phyloP scores from a whole-genome alignment of 2,113 vertebrate genomes.

The Gymnorhina tibicen region DNA sequence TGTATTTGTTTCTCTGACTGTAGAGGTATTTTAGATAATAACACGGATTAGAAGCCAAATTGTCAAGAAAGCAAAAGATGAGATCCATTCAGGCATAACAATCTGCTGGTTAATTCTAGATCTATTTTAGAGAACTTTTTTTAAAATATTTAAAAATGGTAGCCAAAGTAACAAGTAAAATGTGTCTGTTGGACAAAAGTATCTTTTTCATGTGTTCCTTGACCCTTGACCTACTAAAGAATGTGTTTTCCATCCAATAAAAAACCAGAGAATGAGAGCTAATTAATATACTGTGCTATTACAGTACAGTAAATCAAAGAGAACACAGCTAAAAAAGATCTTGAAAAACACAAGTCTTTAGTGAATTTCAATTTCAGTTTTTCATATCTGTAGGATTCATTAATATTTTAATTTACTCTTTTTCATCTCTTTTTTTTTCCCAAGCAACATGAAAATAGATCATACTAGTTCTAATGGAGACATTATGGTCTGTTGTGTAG shows the following conservation, averaged over 20 bases:
- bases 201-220: neutral
- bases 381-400: neutral
- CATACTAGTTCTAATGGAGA: neutral
- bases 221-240: neutral
- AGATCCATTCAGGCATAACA: neutral
- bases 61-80: neutral
- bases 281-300: neutral
- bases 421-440: neutral
- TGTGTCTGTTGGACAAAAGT: neutral
- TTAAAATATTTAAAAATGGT: neutral
- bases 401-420: neutral
- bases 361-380: neutral
- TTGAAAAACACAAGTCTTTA: neutral
- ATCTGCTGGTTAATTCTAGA: neutral
- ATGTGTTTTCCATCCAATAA: neutral
- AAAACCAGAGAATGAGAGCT: neutral
- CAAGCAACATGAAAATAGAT: neutral
- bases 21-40: neutral
- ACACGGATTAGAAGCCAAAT: neutral
- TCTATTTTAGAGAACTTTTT: neutral
- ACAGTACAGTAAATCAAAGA: neutral
- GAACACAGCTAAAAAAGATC: neutral
- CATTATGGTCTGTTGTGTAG: neutral
- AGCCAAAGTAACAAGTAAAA: neutral
- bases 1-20: neutral